These are phyloP conservation scores for Eulemur rubriventer DNA, from an alignment of 2,797 vertebrate genomes.

Conservation along the genomic window DNA sequence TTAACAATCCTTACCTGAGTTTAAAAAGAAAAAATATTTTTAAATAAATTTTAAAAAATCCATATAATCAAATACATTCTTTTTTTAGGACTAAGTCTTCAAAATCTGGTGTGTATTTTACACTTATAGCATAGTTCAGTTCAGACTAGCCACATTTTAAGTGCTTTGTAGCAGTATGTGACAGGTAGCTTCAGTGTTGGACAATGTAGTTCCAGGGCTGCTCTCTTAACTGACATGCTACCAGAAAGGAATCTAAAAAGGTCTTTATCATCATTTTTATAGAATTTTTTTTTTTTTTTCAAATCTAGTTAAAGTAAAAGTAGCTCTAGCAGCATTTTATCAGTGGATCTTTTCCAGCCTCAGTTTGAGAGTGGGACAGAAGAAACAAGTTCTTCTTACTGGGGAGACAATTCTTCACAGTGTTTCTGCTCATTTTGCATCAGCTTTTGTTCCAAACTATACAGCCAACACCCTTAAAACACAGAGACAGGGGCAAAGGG, in stretches of 20 bases:
- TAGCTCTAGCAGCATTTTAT: not conserved
- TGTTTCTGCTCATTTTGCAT: too few relatives aligned
- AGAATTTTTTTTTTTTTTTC: not conserved
- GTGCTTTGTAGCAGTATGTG: fast-evolving
- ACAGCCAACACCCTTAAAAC: not conserved
- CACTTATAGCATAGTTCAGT: not conserved
- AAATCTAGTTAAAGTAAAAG: not conserved
- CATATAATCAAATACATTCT: not conserved
- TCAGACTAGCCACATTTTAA: not conserved
- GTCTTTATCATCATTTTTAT: too few relatives aligned
- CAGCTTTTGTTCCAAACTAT: not conserved
- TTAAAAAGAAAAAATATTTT: too few relatives aligned
- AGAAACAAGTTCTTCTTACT: too few relatives aligned
- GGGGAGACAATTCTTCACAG: not conserved
- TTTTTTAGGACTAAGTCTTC: not conserved
- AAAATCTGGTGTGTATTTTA: not conserved
- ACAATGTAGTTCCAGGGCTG: not conserved
- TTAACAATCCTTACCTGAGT: too few relatives aligned
- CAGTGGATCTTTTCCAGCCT: not conserved
- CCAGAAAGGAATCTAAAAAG: not conserved
- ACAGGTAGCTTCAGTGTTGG: not conserved
- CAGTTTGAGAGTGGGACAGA: not conserved
- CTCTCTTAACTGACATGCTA: not conserved
- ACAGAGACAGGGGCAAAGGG: not conserved
- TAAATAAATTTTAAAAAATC: too few relatives aligned